Evolutionary conservation across 2,888 invertebrate species (phyloP).

Genomic region (Leptogaster cylindrica): DNA sequence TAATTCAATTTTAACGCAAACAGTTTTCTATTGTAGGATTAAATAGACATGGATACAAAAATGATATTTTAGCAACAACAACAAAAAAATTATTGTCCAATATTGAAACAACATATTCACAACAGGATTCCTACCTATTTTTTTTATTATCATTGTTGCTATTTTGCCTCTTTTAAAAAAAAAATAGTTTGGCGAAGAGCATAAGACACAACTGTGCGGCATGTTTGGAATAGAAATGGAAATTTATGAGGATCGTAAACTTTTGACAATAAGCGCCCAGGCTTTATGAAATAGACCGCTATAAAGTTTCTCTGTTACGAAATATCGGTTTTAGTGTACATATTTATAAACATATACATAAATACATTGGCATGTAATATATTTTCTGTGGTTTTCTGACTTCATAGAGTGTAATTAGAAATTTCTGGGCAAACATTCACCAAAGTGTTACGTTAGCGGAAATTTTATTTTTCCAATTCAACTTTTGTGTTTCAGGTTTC

Average conservation of each 20-base stretch:
- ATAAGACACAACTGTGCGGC: conserved; percentile 24
- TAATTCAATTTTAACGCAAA: too few species aligned
- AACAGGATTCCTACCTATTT: not conserved
- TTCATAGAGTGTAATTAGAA: conserved; percentile 29
- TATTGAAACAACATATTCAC: conserved; percentile 25
- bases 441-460: not conserved
- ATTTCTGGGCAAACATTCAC: conserved; percentile 1
- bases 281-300: conserved; percentile 29
- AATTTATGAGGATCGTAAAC: conserved; percentile 34
- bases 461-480: too few species aligned
- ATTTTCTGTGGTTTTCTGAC: conserved; percentile 22
- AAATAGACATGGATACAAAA: too few species aligned
- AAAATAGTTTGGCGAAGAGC: conserved; percentile 25
- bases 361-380: too few species aligned
- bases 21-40: too few species aligned
- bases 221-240: conserved; percentile 5
- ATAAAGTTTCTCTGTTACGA: conserved; percentile 29
- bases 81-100: conserved; percentile 13
- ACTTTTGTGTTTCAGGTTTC: too few species aligned
- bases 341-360: too few species aligned
- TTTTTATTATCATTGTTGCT: not conserved
- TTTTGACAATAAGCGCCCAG: conserved; percentile 33
- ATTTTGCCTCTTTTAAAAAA: conserved; percentile 9
- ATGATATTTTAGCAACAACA: too few species aligned
- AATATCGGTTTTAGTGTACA: conserved; percentile 25